Evolutionary conservation across 1,140 invertebrate species (phyloP).

Genomic region (Drosophila nasuta): DNA sequence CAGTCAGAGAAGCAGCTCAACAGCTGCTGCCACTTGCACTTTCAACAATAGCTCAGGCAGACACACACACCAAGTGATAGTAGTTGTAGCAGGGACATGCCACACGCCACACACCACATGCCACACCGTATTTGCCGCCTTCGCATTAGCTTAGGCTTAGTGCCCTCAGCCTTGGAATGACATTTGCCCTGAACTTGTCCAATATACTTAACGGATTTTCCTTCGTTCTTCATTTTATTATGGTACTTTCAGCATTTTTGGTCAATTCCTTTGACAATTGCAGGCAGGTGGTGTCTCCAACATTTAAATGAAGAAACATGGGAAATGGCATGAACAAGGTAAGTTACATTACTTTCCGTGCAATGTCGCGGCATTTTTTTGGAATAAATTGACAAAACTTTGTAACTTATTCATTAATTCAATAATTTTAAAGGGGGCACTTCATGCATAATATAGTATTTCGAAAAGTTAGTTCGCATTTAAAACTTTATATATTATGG

Average conservation of each 20-base stretch:
- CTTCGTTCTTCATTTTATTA: constrained; percentile 15
- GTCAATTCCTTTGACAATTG: constrained; percentile 65
- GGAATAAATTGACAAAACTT: neutral
- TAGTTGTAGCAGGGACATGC: too few relatives aligned
- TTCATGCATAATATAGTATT: too few relatives aligned
- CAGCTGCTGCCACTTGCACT: constrained; percentile 66
- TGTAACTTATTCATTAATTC: neutral
- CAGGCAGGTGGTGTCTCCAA: constrained; percentile 49
- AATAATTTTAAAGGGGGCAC: neutral
- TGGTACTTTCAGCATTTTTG: constrained; percentile 64
- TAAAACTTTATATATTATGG: too few relatives aligned
- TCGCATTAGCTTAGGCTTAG: constrained; percentile 26
- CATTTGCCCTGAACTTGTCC: constrained; percentile 67
- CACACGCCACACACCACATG: neutral
- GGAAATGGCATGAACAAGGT: constrained; percentile 93
- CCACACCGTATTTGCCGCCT: neutral
- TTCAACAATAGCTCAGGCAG: constrained; percentile 46
- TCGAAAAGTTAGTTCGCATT: too few relatives aligned
- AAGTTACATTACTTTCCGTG: constrained; percentile 60
- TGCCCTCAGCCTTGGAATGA: constrained; percentile 35
- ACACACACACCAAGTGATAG: constrained; percentile 15
- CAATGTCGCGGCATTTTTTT: neutral
- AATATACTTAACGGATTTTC: constrained; percentile 41
- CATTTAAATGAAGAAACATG: constrained; percentile 86
- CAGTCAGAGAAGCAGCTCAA: constrained; percentile 40